These are phyloP conservation scores for Drosophila quadrilineata DNA, from an alignment of 1,140 invertebrate species.

Conservation along the genomic window DNA sequence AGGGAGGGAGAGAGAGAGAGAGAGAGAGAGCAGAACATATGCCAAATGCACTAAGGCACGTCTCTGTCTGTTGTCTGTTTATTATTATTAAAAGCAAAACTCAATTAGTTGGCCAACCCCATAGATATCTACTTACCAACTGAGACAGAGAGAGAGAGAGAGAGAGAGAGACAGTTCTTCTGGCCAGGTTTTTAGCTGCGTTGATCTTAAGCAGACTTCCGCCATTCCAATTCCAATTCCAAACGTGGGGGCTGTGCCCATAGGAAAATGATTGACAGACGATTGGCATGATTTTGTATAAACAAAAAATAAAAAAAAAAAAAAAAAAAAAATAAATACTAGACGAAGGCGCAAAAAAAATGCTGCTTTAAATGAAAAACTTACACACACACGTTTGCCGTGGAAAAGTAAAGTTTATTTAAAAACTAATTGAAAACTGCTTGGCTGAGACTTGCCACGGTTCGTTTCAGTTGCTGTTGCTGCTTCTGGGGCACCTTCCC, in stretches of 20 bases:
- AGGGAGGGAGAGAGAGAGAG: too few species aligned
- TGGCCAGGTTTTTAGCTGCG: constrained; percentile 4
- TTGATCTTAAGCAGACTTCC: constrained; percentile 80
- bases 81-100: constrained; percentile 70
- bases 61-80: constrained; percentile 42
- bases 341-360: constrained; percentile 50
- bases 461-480: constrained; percentile 29
- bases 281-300: constrained; percentile 80
- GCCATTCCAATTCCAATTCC: constrained; percentile 51
- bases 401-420: constrained; percentile 66
- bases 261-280: constrained; percentile 80
- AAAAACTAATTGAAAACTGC: constrained; percentile 78
- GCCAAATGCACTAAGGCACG: constrained; percentile 23
- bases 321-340: constrained; percentile 19
- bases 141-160: background rate
- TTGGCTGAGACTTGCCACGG: constrained; percentile 23
- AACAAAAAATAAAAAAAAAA: too few species aligned
- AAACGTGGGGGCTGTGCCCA: constrained; percentile 34
- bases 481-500: constrained; percentile 13
- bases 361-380: constrained; percentile 43
- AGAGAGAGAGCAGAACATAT: background rate
- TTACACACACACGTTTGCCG: constrained; percentile 36
- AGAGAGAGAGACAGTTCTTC: background rate
- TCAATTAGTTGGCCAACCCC: constrained; percentile 61
- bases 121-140: background rate